Evolutionary conservation across 2,888 invertebrate species (phyloP), one percentile per base, ranked within the genome.

Genomic region (Spodoptera exigua): DNA sequence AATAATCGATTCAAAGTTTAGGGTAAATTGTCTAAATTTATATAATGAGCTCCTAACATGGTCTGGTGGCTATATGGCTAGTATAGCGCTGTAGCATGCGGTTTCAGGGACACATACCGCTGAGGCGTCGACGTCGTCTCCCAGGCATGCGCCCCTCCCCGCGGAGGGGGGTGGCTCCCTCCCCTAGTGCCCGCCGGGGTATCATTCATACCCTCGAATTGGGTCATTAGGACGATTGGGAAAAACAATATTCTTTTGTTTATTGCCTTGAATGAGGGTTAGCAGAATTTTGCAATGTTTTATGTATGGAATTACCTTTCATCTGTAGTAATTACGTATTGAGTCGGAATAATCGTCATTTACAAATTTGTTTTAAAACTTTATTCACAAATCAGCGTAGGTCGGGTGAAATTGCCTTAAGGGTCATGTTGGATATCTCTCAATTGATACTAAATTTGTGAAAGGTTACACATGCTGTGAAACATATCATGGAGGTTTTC

Each of bases 121-220:
- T 21, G 49, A 59, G 60, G 39, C 61, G 59, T 49, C 57, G 60
- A 37, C 61, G 59, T 49, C 57, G 65, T 70, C 61, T 72, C 63
- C 55, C 58, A 48, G 57, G 61, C 58, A 58, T 48, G 53, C 48
- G 53, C 60, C 60, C 66, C 52, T 48, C 61, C 44, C 46, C 59
- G 18, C 35, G 32, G 47, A 45, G 18, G 18, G 65, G 63, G 56
- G 66, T 54, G 49, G 21, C 49, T 46, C 54, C 64, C 74, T 55
- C 71, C 71, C 54, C 60, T 65, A 45, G 59, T 61, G 56, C 72
- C 51, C 78, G 61, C 79, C 53, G 72, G 78, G 78, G 78, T 74
- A 82, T 80, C 84, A 84, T 84, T 84, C 84, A 84, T 84, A 78
- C 65, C 63, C 62, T 45, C 61, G 52, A 83, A 81, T 76, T 78